phyloP scores from a whole-genome alignment of 2,797 vertebrate genomes.

The Chiroxiphia lanceolata region DNA sequence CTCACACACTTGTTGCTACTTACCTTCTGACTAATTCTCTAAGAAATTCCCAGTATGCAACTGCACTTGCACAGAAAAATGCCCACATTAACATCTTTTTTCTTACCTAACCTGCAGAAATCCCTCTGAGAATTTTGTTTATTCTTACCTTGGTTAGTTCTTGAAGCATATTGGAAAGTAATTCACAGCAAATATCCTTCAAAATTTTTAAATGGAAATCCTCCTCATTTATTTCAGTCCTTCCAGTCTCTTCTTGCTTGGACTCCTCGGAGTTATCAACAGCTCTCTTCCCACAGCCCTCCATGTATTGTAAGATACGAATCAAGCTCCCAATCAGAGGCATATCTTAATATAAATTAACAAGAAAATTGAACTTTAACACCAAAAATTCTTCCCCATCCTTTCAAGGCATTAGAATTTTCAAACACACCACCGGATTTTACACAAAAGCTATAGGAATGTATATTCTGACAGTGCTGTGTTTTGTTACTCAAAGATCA shows the following conservation, averaged over 20 bases:
- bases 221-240: conserved; percentile 50
- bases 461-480: not conserved
- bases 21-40: not conserved
- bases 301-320: conserved; percentile 84
- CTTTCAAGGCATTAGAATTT: not conserved
- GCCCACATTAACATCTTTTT: not conserved
- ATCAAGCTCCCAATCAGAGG: conserved; percentile 84
- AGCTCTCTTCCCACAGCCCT: conserved; percentile 75
- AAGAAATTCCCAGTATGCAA: not conserved
- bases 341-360: conserved; percentile 71
- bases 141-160: conserved; percentile 82
- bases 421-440: not conserved
- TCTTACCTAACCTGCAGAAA: not conserved
- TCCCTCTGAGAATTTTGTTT: not conserved
- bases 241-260: conserved; percentile 45
- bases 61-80: not conserved
- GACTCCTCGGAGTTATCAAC: conserved; percentile 43
- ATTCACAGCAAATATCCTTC: conserved; percentile 86
- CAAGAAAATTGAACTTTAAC: not conserved
- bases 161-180: conserved; percentile 86
- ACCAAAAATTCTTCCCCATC: not conserved
- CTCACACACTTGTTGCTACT: not conserved
- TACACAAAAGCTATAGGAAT: not conserved
- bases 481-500: not conserved
- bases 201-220: conserved; percentile 86